These are phyloP conservation scores for Tenualosa ilisha DNA, from an alignment of 2,797 vertebrate genomes.

Conservation along the genomic window DNA sequence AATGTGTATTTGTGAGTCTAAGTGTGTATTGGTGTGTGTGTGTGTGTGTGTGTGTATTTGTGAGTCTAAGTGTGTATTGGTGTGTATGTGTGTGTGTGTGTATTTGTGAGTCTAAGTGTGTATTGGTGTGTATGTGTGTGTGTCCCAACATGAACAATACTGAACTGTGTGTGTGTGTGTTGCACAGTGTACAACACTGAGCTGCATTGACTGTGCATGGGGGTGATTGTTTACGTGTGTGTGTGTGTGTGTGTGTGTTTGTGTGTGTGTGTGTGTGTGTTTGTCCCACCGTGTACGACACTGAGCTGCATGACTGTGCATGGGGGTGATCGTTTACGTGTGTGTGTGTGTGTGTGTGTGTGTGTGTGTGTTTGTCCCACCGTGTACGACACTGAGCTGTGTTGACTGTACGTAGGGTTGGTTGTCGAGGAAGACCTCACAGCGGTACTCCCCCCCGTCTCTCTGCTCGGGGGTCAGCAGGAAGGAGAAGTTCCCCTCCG, in stretches of 20 bases:
- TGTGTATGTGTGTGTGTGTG: no score
- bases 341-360: constrained; percentile 8
- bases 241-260: no score
- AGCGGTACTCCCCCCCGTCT: constrained; percentile 67
- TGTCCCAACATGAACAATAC: not conserved
- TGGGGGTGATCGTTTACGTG: constrained; percentile 31
- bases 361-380: constrained; percentile 55
- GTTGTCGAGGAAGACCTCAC: constrained; percentile 68
- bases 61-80: not conserved
- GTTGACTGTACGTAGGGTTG: constrained; percentile 55
- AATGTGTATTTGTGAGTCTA: no score
- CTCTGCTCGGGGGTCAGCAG: constrained; percentile 55
- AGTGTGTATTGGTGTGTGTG: no score
- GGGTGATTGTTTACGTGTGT: not conserved
- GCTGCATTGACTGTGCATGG: no score
- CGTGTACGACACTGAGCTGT: constrained; percentile 68
- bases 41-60: not conserved
- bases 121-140: constrained; percentile 27
- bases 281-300: not conserved
- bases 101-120: constrained; percentile 38
- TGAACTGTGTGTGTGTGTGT: not conserved
- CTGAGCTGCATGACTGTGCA: not conserved
- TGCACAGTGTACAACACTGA: no score
- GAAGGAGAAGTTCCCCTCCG: constrained; percentile 69
- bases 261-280: no score